A percentile compares a stretch with the other conserved stretches of the same genome.
phyloP scores from a whole-genome alignment of 2,113 vertebrate species.

The Pomatorhinus ruficollis region DNA sequence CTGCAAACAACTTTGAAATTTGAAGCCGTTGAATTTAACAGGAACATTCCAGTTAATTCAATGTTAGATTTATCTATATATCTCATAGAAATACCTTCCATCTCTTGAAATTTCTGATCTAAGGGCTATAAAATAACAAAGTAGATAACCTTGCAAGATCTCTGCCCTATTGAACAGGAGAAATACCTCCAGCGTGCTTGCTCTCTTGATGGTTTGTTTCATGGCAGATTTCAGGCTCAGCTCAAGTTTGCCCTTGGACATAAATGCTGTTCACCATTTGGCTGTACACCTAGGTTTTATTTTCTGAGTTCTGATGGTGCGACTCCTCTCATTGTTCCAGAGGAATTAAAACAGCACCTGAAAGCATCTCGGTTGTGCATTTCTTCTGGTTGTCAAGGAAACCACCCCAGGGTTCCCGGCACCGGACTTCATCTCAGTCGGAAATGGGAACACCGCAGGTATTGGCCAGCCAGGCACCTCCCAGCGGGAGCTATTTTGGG shows the following conservation, averaged over 20 bases:
- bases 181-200: neutral
- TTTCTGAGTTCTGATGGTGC: neutral
- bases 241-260: neutral
- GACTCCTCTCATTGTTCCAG: neutral
- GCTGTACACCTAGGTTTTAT: neutral
- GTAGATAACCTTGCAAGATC: neutral
- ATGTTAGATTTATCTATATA: neutral
- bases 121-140: neutral
- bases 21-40: neutral
- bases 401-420: slow-evolving; percentile 22
- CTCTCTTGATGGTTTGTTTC: neutral
- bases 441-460: neutral
- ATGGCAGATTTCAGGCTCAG: neutral
- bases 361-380: neutral
- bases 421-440: neutral
- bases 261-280: neutral
- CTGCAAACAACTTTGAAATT: neutral
- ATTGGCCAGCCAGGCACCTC: too few relatives aligned
- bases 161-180: neutral
- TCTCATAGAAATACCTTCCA: neutral
- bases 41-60: neutral
- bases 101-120: neutral
- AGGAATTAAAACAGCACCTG: slow-evolving; percentile 5
- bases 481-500: too few relatives aligned
- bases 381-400: slow-evolving; percentile 46